These are phyloP conservation scores for Sylvicapra grimmia DNA, from an alignment of 2,113 vertebrate genomes.

Conservation along the genomic window DNA sequence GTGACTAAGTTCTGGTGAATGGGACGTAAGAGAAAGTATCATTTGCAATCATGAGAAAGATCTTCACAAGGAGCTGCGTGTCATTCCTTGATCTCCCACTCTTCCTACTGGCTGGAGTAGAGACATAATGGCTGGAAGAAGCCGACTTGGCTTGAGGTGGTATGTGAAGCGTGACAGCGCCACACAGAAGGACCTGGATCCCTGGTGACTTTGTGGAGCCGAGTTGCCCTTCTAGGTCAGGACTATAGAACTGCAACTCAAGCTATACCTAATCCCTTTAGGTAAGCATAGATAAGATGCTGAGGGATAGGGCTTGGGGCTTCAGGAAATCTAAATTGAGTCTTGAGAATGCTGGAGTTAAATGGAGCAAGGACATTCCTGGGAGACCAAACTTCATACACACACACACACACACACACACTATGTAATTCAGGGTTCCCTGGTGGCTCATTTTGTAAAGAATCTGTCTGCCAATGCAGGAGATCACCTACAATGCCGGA, in stretches of 20 bases:
- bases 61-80: neutral
- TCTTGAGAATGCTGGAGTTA: neutral
- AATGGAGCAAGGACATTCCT: neutral
- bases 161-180: neutral
- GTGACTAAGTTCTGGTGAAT: neutral
- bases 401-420: neutral
- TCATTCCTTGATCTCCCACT: neutral
- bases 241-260: neutral
- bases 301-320: neutral
- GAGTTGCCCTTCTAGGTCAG: neutral
- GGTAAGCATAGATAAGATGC: neutral
- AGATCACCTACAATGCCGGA: fast-evolving
- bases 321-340: neutral
- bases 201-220: neutral
- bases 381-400: neutral
- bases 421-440: neutral
- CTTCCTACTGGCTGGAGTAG: neutral
- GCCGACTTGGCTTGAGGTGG: neutral
- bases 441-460: neutral
- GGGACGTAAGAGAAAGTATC: neutral
- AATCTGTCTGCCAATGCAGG: neutral
- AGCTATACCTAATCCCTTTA: neutral
- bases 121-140: neutral
- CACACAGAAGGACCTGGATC: neutral
- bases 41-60: neutral